Evolutionary conservation across 2,888 invertebrate genomes (phyloP).

Genomic region (Epinotia ramella): DNA sequence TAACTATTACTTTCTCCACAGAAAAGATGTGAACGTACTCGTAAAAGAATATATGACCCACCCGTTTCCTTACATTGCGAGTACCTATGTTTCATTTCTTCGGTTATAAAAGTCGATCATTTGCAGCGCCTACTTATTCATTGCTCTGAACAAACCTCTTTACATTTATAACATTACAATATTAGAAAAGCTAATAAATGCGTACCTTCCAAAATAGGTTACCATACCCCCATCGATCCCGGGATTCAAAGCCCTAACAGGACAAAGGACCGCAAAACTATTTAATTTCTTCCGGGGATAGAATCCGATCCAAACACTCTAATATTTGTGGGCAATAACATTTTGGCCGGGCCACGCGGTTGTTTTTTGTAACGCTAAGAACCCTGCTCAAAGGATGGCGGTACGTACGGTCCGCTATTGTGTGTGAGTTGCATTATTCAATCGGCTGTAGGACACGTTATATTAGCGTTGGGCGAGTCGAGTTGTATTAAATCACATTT

Average conservation of each 20-base stretch:
- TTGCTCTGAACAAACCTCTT: background rate
- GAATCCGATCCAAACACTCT: constrained; percentile 41
- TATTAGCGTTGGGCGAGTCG: too few species aligned
- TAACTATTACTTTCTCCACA: too few species aligned
- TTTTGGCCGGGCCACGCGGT: constrained; percentile 23
- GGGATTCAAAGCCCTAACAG: constrained; percentile 31
- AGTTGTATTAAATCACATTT: too few species aligned
- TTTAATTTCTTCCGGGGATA: constrained; percentile 45
- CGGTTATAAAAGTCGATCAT: too few species aligned
- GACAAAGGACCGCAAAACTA: constrained; percentile 43
- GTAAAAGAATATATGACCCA: too few species aligned
- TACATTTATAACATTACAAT: constrained; percentile 1
- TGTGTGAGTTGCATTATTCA: constrained; percentile 59
- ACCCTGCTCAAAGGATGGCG: constrained; percentile 55
- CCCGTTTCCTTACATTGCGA: too few species aligned
- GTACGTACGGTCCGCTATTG: constrained; percentile 49
- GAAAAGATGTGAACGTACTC: too few species aligned
- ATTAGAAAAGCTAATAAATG: constrained; percentile 15
- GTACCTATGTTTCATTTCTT: too few species aligned
- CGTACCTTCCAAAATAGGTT: constrained; percentile 9
- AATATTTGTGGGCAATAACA: constrained; percentile 45
- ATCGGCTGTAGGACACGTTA: constrained; percentile 54
- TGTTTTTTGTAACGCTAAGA: constrained; percentile 51
- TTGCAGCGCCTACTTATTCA: too few species aligned
- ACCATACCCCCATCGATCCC: constrained; percentile 2